Base-by-base conservation (phyloP, 2,797 vertebrate genomes). In the Aythya fuligula region DNA sequence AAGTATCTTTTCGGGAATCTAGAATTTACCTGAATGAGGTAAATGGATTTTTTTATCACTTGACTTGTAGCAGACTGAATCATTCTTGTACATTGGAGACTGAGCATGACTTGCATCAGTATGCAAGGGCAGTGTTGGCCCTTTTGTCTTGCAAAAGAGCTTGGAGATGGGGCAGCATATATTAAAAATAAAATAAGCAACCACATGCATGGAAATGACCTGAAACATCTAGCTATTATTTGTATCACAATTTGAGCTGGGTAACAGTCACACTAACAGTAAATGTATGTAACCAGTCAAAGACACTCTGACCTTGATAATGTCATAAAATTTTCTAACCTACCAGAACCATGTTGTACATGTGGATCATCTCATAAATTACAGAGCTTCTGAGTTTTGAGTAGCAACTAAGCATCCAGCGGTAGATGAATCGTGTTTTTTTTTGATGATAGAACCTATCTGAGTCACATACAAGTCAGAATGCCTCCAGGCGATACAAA, bases 381-480 rank as follows among this genome's bases (percentile, higher is more conserved):
- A 54, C 27, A 75, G 45, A 94, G 20, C 20, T 73, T 57, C 53
- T 96, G 4, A 76, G 90, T 43, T 90, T 47, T 56, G 25, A 73
- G 76, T 66, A 90, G 53, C 38, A 20, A 34, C 64, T 78, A 70
- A 38, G 56, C 28, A 39, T 53, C 34, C 88, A n/a, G 15, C 74
- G 43, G 79, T 34, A 85, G 78, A 51, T 53, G 38, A 21, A 22
- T 60, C 41, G 7, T 3, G 13, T 7, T 80, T 94, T 79, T 79
- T 82, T 39, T 32, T 49, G 45, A 49, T 88, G 61, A 22, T 14
- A 90, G 13, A 85, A 65, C 14, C 54, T 77, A 88, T 58, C 74
- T 87, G 83, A 95, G 64, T 93, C 83, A 85, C 53, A 57, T 90
- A 14, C 5, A 87, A 93, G 25, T 88, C 61, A 74, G 87, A 94